Evolutionary conservation across 2,888 invertebrate genomes (phyloP), one percentile per base, ranked within the genome.

Genomic region (Callyntrura sp.): DNA sequence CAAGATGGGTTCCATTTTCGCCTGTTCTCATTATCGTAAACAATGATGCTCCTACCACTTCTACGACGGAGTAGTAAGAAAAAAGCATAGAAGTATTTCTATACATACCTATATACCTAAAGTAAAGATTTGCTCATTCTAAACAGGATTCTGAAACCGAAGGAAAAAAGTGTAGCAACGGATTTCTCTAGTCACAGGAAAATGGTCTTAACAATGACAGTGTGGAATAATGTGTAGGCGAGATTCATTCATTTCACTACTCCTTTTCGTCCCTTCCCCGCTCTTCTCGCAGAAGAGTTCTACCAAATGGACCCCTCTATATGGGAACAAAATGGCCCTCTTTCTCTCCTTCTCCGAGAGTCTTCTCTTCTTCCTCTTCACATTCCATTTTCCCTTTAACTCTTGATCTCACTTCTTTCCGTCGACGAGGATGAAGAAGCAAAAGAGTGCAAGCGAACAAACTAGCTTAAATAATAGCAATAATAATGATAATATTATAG

Each of bases 401-500:
- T 78, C 78, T 85, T 78, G 81, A 87, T 87, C 87, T 87, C 87
- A 73, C 70, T 87, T 82, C 51, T 65, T 82, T 60, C 62, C 9
- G 65, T 43, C n/a, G 65, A 82, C 43, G 60, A 35, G 6, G 35
- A 81, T 25, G 84, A 57, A 57, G 43, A 73, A 43, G 85, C 60
- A 62, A 60, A 60, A 17, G 60, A 60, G 43, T 81, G 57, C 68
- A 87, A 87, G 57, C 55, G 81, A 82, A 57, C 25, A 81, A 87
- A 87, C 65, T 87, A 68, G 79, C 79, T 87, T 68, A 81, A 68
- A 87, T 87, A 87, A 87, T 81, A 43, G 87, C 81, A 87, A 87
- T 81, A 87, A 87, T 87, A 81, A 81, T 81, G 79, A 87, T 87
- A 81, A 70, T 79, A 51, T 62, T 78, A 85, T 65, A 65, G 48